These are phyloP conservation scores for Scolanthus callimorphus DNA, from an alignment of 92 coral and sea anemone genomes.

Conservation along the genomic window DNA sequence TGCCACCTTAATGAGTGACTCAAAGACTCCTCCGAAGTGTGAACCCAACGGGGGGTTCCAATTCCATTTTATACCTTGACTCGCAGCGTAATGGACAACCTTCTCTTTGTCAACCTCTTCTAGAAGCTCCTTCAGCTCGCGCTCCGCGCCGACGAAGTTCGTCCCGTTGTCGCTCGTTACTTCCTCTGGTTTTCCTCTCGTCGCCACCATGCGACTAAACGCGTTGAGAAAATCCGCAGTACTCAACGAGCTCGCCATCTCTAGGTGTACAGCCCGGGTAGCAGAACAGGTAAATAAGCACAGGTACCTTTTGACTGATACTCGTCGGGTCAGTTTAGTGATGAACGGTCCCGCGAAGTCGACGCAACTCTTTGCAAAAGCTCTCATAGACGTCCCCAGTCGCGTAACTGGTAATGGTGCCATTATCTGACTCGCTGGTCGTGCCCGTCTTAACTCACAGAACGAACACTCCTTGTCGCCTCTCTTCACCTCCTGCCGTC, in stretches of 20 bases:
- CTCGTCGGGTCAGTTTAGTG: constrained; percentile 23
- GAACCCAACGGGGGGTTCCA: too few relatives aligned
- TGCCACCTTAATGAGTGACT: constrained; percentile 23
- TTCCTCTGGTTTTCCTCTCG: constrained; percentile 14
- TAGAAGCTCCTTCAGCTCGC: constrained; percentile 11
- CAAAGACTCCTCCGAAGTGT: constrained; percentile 26
- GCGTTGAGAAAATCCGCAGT: constrained; percentile 15
- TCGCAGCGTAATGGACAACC: constrained; percentile 1
- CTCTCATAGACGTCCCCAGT: constrained; percentile 29
- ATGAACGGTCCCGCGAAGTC: constrained; percentile 24
- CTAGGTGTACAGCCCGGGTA: constrained; percentile 19
- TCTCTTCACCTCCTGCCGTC: background rate
- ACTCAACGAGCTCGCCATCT: constrained; percentile 9
- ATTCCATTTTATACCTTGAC: too few relatives aligned
- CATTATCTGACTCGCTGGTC: too few relatives aligned
- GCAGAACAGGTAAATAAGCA: constrained; percentile 26
- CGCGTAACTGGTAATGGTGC: constrained; percentile 20
- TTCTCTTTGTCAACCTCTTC: constrained; percentile 6
- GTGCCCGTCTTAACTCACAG: too few relatives aligned
- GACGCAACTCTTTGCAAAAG: constrained; percentile 17
- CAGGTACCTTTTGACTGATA: constrained; percentile 14
- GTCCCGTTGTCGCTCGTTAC: constrained; percentile 1
- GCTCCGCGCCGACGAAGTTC: constrained; percentile 15
- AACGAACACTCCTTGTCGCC: too few relatives aligned
- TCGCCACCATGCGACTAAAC: constrained; percentile 11